Evolutionary conservation across 2,888 invertebrate genomes (phyloP).

Genomic region (Ametastegia equiseti): DNA sequence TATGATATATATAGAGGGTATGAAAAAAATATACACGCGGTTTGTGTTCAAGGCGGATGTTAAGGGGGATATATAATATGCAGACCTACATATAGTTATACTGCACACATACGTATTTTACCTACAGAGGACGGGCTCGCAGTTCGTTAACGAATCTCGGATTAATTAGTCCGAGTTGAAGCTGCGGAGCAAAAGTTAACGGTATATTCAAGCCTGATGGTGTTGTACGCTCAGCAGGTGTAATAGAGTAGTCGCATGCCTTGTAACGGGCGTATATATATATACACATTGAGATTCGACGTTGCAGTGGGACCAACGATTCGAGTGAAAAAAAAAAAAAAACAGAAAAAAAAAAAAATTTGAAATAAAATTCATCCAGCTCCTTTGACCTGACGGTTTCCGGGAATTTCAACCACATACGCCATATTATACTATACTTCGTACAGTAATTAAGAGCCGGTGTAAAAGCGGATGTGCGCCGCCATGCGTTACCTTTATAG

Average conservation of each 20-base stretch:
- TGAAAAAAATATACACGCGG: no score
- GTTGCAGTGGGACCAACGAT: background rate
- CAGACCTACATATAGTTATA: no score
- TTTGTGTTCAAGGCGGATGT: no score
- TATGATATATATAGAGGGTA: no score
- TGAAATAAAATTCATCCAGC: constrained; percentile 12
- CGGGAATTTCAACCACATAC: constrained; percentile 34
- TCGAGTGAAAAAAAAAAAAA: background rate
- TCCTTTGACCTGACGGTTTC: constrained; percentile 29
- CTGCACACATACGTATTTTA: background rate
- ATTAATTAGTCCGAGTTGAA: constrained; percentile 35
- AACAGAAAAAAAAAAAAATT: background rate
- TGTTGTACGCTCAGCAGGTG: background rate
- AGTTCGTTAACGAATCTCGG: constrained; percentile 44
- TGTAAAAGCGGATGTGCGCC: constrained; percentile 43
- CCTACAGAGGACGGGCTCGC: background rate
- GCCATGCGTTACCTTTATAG: constrained; percentile 47
- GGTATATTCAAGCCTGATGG: constrained; percentile 16
- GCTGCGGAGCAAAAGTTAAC: constrained; percentile 22
- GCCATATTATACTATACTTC: no score
- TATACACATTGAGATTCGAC: background rate
- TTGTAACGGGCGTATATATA: background rate
- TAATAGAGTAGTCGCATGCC: background rate
- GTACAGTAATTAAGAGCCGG: constrained; percentile 40
- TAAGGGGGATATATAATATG: no score